Evolutionary conservation across 2,113 vertebrate genomes (phyloP).

Genomic region (Etia nguti): DNA sequence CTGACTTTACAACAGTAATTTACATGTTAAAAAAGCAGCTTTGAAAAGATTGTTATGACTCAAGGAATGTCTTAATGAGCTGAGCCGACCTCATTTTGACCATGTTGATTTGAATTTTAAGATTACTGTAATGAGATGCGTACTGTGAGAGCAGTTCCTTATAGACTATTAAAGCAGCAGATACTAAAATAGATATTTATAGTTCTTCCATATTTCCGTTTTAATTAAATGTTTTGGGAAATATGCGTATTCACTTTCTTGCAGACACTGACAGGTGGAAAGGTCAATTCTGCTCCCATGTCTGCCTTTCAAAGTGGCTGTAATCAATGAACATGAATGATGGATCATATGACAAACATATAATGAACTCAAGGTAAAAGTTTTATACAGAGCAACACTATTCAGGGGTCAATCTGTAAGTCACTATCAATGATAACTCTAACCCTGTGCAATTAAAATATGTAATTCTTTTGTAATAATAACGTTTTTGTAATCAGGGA

Average conservation of each 20-base stretch:
- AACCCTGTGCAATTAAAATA: neutral
- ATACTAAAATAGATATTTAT: neutral
- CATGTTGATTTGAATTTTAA: neutral
- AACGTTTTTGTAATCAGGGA: neutral
- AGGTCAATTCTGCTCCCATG: neutral
- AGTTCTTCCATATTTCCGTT: neutral
- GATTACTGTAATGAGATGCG: neutral
- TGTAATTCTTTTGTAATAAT: neutral
- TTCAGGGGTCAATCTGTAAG: neutral
- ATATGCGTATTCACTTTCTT: neutral
- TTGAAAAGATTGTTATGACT: neutral
- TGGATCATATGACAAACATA: neutral
- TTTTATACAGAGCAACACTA: neutral
- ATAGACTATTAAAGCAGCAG: neutral
- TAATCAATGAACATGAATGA: neutral
- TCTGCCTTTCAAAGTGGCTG: neutral
- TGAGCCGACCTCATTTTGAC: neutral
- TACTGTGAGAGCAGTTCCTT: neutral
- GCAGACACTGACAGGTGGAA: neutral
- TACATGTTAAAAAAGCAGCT: neutral
- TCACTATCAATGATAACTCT: neutral
- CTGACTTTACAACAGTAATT: neutral
- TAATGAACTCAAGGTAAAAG: neutral
- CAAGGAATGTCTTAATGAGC: neutral
- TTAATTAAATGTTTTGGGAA: neutral